Evolutionary conservation across 2,888 invertebrate species (phyloP).

Genomic region (Tipula unca): DNA sequence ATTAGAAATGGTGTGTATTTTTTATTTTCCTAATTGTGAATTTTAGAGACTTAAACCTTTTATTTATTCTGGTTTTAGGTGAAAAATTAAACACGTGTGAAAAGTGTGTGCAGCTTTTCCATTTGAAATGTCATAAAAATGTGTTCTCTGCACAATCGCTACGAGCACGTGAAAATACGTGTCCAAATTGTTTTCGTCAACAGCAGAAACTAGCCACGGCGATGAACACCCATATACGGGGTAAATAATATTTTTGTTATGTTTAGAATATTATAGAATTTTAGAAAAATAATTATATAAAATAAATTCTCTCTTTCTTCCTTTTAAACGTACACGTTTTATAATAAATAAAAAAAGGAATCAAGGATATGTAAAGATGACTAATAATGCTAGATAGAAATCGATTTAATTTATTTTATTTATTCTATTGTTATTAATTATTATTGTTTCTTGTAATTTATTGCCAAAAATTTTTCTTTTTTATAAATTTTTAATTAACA

Average conservation of each 20-base stretch:
- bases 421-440: background rate
- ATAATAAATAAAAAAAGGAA: background rate
- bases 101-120: conserved; percentile 30
- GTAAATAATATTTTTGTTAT: background rate
- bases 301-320: background rate
- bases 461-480: background rate
- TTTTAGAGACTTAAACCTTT: background rate
- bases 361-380: background rate
- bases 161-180: conserved; percentile 22
- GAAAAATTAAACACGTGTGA: conserved; percentile 29
- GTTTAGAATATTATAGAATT: background rate
- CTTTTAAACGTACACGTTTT: background rate
- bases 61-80: conserved; percentile 20
- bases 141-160: conserved; percentile 23
- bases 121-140: conserved; percentile 30
- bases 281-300: background rate
- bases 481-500: too few relatives aligned
- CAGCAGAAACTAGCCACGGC: background rate
- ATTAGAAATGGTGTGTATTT: background rate
- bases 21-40: background rate
- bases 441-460: background rate
- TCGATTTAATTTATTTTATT: background rate
- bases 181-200: conserved; percentile 24
- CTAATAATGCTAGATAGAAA: background rate
- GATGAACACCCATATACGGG: background rate